Evolutionary conservation across 2,113 vertebrate species (phyloP), one percentile per base, ranked within the genome.

Genomic region (Rhinogobius similis): DNA sequence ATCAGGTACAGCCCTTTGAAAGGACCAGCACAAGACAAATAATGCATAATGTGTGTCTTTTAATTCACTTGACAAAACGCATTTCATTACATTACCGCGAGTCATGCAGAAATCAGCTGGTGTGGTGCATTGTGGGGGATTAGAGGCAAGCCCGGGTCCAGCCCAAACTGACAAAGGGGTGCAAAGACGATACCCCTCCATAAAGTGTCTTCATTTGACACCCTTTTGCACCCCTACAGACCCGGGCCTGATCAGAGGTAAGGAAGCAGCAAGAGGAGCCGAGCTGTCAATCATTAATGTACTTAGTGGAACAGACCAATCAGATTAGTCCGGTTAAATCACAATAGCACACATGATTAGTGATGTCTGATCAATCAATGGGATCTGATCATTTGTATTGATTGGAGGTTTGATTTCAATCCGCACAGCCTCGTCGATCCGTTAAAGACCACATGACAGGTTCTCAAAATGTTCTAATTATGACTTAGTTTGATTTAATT

Each of bases 251-350:
- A n/a, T 96, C 95, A 98, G 94, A 94, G 91, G 86, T 97, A 98
- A 98, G 96, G 94, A 93, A 96, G 96, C 96, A 99, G 96, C 97
- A 99, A 99, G 96, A 97, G 95, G 95, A 90, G 79, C 62, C 79
- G 92, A 8, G 43, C 80, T 94, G 90, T 95, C 94, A 89, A 82
- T 91, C 72, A 93, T 89, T 94, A 95, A 92, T 92, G 85, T 86
- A 88, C 82, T 92, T 38, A 83, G 73, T 79, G 50, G 84, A 73
- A 58, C 66, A 87, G 76, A 78, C 56, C 55, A 73, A 76, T 75
- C 27, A 20, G 39, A 82, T 88, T 79, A 87, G 70, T 87, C 50
- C 36, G n/a, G n/a, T 81, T 79, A 84, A 71, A 65, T 26, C 18
- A 41, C 62, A 56, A 39, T 65, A 18, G 63, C 46, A 24, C 26